Base-by-base conservation (phyloP, 2,113 vertebrate species). In the Elachura formosa region DNA sequence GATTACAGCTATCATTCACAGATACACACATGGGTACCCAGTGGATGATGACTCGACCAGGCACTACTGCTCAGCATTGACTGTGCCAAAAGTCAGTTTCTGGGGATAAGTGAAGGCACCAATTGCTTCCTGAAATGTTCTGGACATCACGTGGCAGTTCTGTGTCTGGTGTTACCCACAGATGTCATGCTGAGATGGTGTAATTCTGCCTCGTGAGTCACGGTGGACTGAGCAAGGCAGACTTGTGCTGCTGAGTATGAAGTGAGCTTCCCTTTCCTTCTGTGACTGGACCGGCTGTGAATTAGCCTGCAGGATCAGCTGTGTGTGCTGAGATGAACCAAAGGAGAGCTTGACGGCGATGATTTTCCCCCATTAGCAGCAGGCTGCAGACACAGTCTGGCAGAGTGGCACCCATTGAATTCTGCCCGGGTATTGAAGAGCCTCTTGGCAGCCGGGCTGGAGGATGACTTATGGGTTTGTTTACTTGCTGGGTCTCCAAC, bases 401-500 rank as follows among this genome's bases (percentile, higher is more conserved):
- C 91, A 79, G 33, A 3, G 8, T 13, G 26, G 94, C 77, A 87
- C 81, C 66, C 81, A 41, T 28, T 89, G 78, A 89, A 73, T 87
- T 75, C 73, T 89, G 58, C 49, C 77, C 0, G 22, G 34, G 58
- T 64, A 79, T 17, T 68, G 81, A 91, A 62, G 61, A 69, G 22
- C 49, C 69, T 91, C 67, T 72, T 84, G 89, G 69, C 93, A 87
- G 67, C 49, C 68, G 1, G 0, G 45, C 66, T 87, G 64, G 25
- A 79, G 69, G 48, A 75, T 89, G 91, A 91, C 71, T 89, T 80
- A 74, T 24, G 41, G 26, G 46, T 51, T 94, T 96, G 88, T 87
- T 94, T 92, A 84, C 62, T 82, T 52, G 54, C 62, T 92, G 12
- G 41, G 56, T 28, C 61, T 94, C 74, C 33, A 1, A 14, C 36